A percentile compares a stretch with the other conserved stretches of the same genome.
phyloP scores from a whole-genome alignment of 2,113 vertebrate species.

The Petromus typicus region DNA sequence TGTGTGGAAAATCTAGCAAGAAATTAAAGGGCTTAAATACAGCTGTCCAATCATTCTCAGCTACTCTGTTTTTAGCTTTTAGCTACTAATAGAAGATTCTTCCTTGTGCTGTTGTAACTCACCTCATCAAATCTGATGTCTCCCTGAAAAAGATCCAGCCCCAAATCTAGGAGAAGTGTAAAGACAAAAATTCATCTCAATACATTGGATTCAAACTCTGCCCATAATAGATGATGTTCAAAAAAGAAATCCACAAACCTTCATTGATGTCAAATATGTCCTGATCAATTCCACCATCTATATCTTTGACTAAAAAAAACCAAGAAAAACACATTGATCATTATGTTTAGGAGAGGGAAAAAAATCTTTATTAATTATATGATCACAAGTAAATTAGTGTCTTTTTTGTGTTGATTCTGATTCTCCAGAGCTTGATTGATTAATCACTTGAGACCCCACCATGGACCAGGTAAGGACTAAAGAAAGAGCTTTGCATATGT shows the following conservation, averaged over 20 bases:
- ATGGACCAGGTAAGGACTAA: background rate
- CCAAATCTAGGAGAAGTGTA: slow-evolving; percentile 86
- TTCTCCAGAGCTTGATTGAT: background rate
- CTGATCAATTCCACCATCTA: slow-evolving; percentile 90
- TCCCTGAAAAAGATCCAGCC: slow-evolving; percentile 92
- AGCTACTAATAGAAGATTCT: background rate
- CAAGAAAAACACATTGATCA: slow-evolving; percentile 75
- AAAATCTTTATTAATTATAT: slow-evolving; percentile 73
- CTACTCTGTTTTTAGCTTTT: background rate
- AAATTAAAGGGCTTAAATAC: background rate
- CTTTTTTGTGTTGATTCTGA: slow-evolving; percentile 24
- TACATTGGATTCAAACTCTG: slow-evolving; percentile 52
- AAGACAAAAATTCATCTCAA: slow-evolving; percentile 64
- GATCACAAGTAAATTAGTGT: slow-evolving; percentile 48
- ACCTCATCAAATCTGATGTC: slow-evolving; percentile 91
- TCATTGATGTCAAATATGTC: slow-evolving; percentile 97
- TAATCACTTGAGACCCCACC: background rate
- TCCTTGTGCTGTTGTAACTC: slow-evolving; percentile 78
- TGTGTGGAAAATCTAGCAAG: background rate
- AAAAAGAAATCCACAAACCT: slow-evolving; percentile 87
- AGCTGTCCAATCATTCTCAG: background rate
- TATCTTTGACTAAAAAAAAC: slow-evolving; percentile 88
- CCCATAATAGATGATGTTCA: background rate
- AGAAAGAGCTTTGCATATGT: background rate
- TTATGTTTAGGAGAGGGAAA: slow-evolving; percentile 81